Percentiles rank a stretch among this genome's conserved stretches.
These are phyloP conservation scores for Trachelus iudaicus DNA, from an alignment of 2,888 invertebrate species.

Conservation along the genomic window DNA sequence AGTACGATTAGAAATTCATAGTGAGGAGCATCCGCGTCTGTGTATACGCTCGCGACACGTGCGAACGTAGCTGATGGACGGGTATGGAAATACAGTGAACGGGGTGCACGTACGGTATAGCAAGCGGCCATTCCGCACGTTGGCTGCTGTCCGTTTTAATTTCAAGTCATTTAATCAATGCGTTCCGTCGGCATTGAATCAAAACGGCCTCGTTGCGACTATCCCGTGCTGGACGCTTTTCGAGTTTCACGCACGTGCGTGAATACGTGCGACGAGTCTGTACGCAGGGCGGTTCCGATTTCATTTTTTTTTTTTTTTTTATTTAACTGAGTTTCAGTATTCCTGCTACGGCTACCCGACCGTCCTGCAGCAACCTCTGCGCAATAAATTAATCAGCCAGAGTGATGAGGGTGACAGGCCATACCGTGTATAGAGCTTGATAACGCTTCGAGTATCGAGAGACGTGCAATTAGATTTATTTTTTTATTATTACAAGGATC, in stretches of 20 bases:
- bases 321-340: background rate
- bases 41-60: background rate
- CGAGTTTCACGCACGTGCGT: background rate
- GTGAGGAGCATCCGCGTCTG: background rate
- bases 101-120: background rate
- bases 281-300: background rate
- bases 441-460: too few species aligned
- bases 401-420: slow-evolving; percentile 38
- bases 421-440: too few species aligned
- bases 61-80: background rate
- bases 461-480: too few species aligned
- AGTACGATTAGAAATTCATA: background rate
- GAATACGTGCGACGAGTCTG: background rate
- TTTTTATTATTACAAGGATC: too few species aligned
- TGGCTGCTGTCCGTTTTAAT: slow-evolving; percentile 37
- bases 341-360: background rate
- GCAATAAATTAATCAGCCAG: slow-evolving; percentile 50
- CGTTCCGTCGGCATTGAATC: slow-evolving; percentile 47
- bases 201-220: slow-evolving; percentile 25
- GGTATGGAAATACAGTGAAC: background rate
- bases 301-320: background rate
- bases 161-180: slow-evolving; percentile 49
- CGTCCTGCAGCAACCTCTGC: slow-evolving; percentile 6
- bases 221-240: background rate
- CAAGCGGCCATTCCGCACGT: slow-evolving; percentile 9